These are phyloP conservation scores for Lymantria monacha DNA, from an alignment of 2,888 invertebrate genomes.

Conservation along the genomic window DNA sequence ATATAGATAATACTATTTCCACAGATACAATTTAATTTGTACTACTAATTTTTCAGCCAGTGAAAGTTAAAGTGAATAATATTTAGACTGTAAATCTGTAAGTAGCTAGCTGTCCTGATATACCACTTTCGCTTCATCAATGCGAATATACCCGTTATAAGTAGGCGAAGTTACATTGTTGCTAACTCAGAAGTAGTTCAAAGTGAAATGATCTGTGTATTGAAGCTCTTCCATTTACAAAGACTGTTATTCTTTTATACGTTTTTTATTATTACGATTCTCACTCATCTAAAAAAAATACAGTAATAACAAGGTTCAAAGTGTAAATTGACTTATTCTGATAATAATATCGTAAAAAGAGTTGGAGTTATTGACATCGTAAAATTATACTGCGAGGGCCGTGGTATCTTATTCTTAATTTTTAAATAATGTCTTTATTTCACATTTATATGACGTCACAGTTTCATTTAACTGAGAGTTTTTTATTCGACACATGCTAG, in stretches of 20 bases:
- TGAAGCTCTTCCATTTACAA: neutral
- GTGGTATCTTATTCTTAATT: conserved; percentile 18
- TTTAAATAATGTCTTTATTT: conserved; percentile 21
- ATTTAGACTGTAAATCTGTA: conserved; percentile 19
- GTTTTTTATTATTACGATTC: neutral
- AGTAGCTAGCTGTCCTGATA: conserved; percentile 31
- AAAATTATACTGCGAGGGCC: conserved; percentile 23
- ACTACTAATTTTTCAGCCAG: conserved; percentile 13
- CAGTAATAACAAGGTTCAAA: conserved; percentile 7
- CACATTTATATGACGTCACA: conserved; percentile 1
- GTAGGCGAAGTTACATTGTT: conserved; percentile 16
- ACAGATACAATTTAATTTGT: conserved; percentile 10
- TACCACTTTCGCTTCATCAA: conserved; percentile 50
- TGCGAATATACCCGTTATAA: conserved; percentile 32
- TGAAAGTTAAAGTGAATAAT: conserved; percentile 25
- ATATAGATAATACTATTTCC: conserved; percentile 6
- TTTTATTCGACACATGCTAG: too few relatives aligned
- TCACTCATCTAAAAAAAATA: neutral
- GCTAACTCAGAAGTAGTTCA: conserved; percentile 4
- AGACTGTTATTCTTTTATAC: neutral
- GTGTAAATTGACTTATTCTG: conserved; percentile 10
- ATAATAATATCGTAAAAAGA: conserved; percentile 9
- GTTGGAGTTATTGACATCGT: conserved; percentile 18
- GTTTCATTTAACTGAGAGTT: too few relatives aligned
- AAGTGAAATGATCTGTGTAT: conserved; percentile 4